Base-by-base conservation (phyloP, 2,888 invertebrate species). In the Drosophila infuscata region DNA sequence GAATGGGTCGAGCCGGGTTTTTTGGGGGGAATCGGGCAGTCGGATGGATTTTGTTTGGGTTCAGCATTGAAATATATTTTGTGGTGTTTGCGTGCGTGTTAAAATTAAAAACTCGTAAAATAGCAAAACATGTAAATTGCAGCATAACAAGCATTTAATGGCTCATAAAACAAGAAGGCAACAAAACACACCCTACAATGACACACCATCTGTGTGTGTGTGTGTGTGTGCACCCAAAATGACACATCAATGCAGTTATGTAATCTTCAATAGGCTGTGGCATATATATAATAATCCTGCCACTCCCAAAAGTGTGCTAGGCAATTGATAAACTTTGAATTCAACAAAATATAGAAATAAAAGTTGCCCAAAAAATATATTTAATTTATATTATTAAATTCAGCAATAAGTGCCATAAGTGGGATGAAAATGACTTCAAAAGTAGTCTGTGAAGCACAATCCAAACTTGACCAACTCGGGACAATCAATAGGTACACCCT, bases 71-170 rank as follows among this genome's bases (percentile, higher is more conserved):
- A 48, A 59, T 58, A 53, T 49, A 53, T 49, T 43, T 30, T 54
- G 33, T 20, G 33, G 9, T 53, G 15, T 53, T 15, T 35, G 33
- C 11, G 5, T 53, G 20, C 69, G 82, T 82, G 88, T 74, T 76
- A 67, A 88, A 83, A 85, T 84, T 88, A 82, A 86, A 84, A 81
- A 84, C 89, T 86, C 86, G 81, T 89, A 88, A 86, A 89, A 88
- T 72, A 70, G 69, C 63, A 71, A 74, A 88, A 88, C 20, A 83
- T 81, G 65, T 76, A 82, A 86, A 87, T 84, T 89, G 79, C 82
- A 82, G 81, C 70, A 74, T 82, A 86, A 89, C 88, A 88, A 89
- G 88, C 72, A 84, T 89, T 86, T 86, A 81, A 86, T 84, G 79
- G 79, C 71, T 76, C 88, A 79, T 88, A 82, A 81, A 86, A 77